Evolutionary conservation across 2,113 vertebrate genomes (phyloP), one percentile per base, ranked within the genome.

Genomic region (Podarcis raffonei): DNA sequence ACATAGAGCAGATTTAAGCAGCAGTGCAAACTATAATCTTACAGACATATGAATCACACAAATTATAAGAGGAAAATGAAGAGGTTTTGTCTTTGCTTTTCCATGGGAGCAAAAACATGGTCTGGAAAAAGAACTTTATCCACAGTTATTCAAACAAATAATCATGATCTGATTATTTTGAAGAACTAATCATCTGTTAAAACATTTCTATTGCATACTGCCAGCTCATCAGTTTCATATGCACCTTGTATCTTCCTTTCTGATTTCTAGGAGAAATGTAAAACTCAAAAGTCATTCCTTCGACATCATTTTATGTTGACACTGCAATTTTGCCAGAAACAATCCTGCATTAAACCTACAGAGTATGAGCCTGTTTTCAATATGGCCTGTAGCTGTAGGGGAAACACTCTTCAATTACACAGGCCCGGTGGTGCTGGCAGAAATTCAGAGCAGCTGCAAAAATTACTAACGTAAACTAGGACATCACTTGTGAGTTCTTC

Each of bases 361-460:
- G 85, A 92, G 66, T 11, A 1, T 80, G 84, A 83, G 90, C 75
- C 94, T 96, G 90, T 94, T 97, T 96, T 91, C 90, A 97, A 94
- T 93, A 94, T 2, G 25, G 92, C 87, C 85, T 90, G 87, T 96
- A 94, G 88, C 89, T 89, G 79, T 90, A 83, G 71, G 90, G 88
- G 79, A 92, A 96, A 94, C 90, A 92, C 82, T 95, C 89, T 87
- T 91, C 81, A 53, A 88, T 95, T 92, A 83, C 83, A 90, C 69
- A 91, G 89, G 72, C 71, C 83, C 92, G 78, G 80, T 62, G 37
- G 39, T 65, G 23, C 48, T 89, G 90, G 93, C 90, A 94, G 92
- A 89, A 94, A 93, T 93, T 86, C 90, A 66, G 39, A 88, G 83
- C 94, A 96, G 94, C 95, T 97, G 96, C 83, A 94, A 90, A 95